Evolutionary conservation across 2,888 invertebrate genomes (phyloP), one percentile per base, ranked within the genome.

Genomic region (Mamestra brassicae): DNA sequence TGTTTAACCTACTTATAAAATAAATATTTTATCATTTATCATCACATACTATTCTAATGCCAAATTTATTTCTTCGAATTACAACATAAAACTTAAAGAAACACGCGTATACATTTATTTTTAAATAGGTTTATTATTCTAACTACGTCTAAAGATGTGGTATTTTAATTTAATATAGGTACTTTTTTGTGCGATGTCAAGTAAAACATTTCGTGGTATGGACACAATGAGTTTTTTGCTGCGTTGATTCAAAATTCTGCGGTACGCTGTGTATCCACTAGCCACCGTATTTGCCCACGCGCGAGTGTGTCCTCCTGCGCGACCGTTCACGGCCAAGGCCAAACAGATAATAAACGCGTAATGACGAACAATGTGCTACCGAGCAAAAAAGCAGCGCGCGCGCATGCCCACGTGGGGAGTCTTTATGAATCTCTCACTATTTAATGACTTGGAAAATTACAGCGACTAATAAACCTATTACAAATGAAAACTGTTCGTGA

Each of bases 271-370:
- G 87, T 89, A 89, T 88, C 87, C 89, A 88, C 89, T 89, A 89
- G 89, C 87, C 89, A 87, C 89, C 88, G 87, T 89, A 86, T 88
- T 91, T 89, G 93, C 92, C 91, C 92, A 92, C 93, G 92, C 92
- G 89, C 88, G 87, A 85, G 90, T 87, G 89, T 91, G 92, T 93
- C 93, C 92, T 91, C 90, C 89, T 88, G 90, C 90, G 88, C 94
- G 95, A 92, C 93, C 95, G 95, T 95, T 96, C 96, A 96, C 95
- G 95, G 96, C 94, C 96, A 96, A 96, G 96, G 96, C 94, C 96
- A 94, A 92, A 90, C 88, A 92, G 92, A 95, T 94, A 95, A 95
- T 95, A 94, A 95, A 94, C 92, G 92, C 89, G 93, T 93, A 92
- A 94, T 95, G 94, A 95, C 92, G 93, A 93, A 94, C 93, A 94